Evolutionary conservation across 2,888 invertebrate species (phyloP), one percentile per base, ranked within the genome.

Genomic region (Pocota personata): DNA sequence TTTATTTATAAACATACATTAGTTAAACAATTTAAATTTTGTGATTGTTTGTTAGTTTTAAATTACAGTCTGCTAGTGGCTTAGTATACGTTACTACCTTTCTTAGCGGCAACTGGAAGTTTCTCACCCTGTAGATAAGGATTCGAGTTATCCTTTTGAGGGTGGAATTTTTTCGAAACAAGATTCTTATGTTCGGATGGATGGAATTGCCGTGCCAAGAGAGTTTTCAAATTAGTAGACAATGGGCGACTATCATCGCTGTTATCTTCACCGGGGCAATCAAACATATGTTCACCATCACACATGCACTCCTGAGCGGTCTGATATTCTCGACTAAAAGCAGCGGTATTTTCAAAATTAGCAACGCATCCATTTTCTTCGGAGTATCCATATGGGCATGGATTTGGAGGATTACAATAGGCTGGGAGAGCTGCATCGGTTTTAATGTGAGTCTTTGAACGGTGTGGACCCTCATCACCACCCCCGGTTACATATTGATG

Each of bases 331-430:
- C 98, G 96, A 91, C 98, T 98, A 93, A 97, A 99, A 0, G 97
- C 96, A 0, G 99, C 99, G 0, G 98, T 97, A 92, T 99, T 99
- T 91, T 98, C 97, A 91, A 99, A 99, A 88, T 96, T 95, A 88
- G 95, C 96, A 89, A 98, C 95, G 91, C 99, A 99, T 88, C 97
- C 97, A 92, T 98, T 97, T 55, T 96, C 95, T 89, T 95, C 97
- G 94, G 92, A 90, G 91, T 97, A 98, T 88, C 98, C 99, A 79
- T 97, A 95, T 1, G 99, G 99, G 91, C 99, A 99, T 0, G 99
- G 99, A 93, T 99, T 99, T 1, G 99, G 99, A 0, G 99, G 99
- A 92, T 99, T 98, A 92, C 99, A 99, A 93, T 99, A 99, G 19
- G 99, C 98, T 0, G 99, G 99, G 78, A 99, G 93, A 12, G 96